Evolutionary conservation across 2,113 vertebrate genomes (phyloP).

Genomic region (Bubo blakistoni): DNA sequence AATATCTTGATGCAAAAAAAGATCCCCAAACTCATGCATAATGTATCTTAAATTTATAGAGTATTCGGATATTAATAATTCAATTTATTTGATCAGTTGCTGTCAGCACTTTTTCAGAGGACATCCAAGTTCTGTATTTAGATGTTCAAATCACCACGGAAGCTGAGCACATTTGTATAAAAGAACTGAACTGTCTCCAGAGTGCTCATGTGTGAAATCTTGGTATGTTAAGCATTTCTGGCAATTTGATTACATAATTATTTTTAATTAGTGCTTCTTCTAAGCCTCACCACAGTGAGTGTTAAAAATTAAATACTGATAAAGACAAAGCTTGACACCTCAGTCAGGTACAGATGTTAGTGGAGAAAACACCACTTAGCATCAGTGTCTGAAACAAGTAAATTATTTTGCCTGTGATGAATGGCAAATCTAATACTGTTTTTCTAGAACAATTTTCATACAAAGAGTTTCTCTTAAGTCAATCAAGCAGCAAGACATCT

Average conservation of each 20-base stretch:
- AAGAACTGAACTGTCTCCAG: not conserved
- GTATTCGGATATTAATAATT: not conserved
- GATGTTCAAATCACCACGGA: not conserved
- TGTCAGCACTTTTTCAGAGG: not conserved
- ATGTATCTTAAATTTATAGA: not conserved
- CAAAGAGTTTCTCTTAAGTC: not conserved
- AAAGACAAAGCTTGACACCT: not conserved
- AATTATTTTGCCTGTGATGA: not conserved
- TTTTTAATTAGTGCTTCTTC: slow-evolving; percentile 6
- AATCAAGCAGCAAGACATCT: not conserved
- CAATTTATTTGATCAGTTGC: not conserved
- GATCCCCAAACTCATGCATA: not conserved
- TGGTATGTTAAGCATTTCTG: not conserved
- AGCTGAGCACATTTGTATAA: not conserved
- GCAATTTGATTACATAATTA: not conserved
- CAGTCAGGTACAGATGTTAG: not conserved
- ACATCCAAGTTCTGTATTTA: not conserved
- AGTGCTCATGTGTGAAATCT: not conserved
- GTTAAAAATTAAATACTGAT: not conserved
- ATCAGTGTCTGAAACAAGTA: not conserved
- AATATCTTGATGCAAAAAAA: not conserved
- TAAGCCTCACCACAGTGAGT: not conserved
- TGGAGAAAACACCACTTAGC: not conserved
- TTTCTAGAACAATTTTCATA: not conserved
- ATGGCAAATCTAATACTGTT: not conserved